phyloP scores from a whole-genome alignment of 2,888 invertebrate genomes.

The Spodoptera exigua region DNA sequence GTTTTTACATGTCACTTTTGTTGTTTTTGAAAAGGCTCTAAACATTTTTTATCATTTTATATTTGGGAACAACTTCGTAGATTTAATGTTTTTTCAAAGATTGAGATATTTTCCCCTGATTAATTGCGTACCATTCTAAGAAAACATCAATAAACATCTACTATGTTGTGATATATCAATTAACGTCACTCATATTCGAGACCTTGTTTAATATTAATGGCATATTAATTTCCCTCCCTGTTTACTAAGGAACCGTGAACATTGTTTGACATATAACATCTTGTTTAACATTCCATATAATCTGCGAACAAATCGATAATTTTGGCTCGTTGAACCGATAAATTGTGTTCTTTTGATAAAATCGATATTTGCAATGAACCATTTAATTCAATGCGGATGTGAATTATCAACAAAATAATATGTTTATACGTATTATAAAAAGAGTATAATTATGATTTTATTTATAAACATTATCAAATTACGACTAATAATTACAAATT shows the following conservation, averaged over 20 bases:
- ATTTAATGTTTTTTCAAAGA: too few relatives aligned
- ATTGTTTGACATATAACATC: conserved; percentile 14
- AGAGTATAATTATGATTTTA: conserved; percentile 4
- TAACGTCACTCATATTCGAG: conserved; percentile 14
- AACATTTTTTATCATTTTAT: too few relatives aligned
- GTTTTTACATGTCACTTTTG: too few relatives aligned
- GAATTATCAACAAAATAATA: neutral
- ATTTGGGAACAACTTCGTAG: too few relatives aligned
- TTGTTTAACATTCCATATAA: conserved; percentile 19
- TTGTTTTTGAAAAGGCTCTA: too few relatives aligned
- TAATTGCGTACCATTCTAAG: neutral
- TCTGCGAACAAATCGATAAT: conserved; percentile 22
- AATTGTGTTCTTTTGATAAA: conserved; percentile 11
- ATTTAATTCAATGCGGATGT: neutral
- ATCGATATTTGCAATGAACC: conserved; percentile 16
- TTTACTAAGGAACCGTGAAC: conserved; percentile 22
- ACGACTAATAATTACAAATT: conserved; percentile 2
- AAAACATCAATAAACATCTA: conserved; percentile 2
- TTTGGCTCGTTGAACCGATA: conserved; percentile 37
- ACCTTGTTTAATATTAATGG: conserved; percentile 33
- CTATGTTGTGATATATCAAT: conserved; percentile 5
- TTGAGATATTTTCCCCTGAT: too few relatives aligned
- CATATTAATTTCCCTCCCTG: conserved; percentile 25
- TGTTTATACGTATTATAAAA: neutral
- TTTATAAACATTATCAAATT: conserved; percentile 16